Base-by-base conservation (phyloP, 2,888 invertebrate species). In the Pyrrhia umbra region DNA sequence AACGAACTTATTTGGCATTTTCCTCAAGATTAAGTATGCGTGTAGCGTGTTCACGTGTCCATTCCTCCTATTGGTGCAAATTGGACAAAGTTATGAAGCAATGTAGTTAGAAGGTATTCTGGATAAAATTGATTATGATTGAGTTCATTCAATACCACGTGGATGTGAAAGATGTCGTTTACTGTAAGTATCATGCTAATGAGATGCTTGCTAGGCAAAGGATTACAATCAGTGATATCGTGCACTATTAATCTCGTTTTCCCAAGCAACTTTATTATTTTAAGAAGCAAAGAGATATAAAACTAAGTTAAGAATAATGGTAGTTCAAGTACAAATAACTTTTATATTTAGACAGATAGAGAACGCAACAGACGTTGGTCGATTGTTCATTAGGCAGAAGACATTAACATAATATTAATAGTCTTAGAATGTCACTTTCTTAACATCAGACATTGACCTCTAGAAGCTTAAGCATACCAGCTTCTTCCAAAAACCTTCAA, bases 1-100 rank as follows among this genome's bases (percentile, higher is more conserved):
- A 70, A 58, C 52, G 50, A 49, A 80, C 52, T 66, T 64, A 71
- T 68, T 58, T 13, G 39, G 50, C 47, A 52, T 59, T 79, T 66
- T 61, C 63, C 43, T 55, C 34, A 37, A 47, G 52, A 54, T 67
- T 61, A 52, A 65, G 39, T 69, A 27, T 15, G 40, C 42, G 18
- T n/a, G 37, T 57, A 40, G 34, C 49, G 15, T 46, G 39, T 58
- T 55, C 39, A 57, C 18, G 16, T 49, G 34, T 45, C 20, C 16
- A 34, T 30, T 46, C 16, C 13, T 50, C 18, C 16, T 13, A 25
- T 13, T 5, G 15, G 6, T 27, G 6, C 16, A 51, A 34, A 51
- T 55, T 37, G 15, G 15, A 16, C 18, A 6, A 3, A 54, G 13
- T 21, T 54, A 5, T n/a, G 27, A 18, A 18, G 42, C 15, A 40